Evolutionary conservation across 1,140 invertebrate genomes (phyloP).

Genomic region (Procambarus clarkii): DNA sequence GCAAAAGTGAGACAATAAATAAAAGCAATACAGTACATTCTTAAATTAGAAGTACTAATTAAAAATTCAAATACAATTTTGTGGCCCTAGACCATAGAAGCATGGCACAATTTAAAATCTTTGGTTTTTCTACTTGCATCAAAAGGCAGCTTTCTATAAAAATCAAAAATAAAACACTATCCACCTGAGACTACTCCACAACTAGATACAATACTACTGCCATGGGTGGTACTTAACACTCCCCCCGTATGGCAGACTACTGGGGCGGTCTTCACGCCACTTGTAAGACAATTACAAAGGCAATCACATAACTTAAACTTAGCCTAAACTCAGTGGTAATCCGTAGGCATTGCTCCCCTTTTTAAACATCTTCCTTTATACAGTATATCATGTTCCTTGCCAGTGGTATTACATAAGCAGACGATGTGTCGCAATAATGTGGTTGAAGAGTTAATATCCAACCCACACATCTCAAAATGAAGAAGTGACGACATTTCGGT

Average conservation of each 20-base stretch:
- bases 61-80: conserved; percentile 11
- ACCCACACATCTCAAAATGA: too few species aligned
- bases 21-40: background rate
- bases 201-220: conserved; percentile 49
- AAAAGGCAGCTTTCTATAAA: conserved; percentile 29
- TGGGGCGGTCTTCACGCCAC: conserved; percentile 31
- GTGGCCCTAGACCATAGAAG: background rate
- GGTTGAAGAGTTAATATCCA: background rate
- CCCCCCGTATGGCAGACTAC: conserved; percentile 30
- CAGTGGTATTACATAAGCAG: background rate
- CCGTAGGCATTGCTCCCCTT: background rate
- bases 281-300: conserved; percentile 47
- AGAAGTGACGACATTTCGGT: too few species aligned
- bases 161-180: conserved; percentile 38
- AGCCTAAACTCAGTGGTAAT: conserved; percentile 17
- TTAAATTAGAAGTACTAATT: background rate
- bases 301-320: conserved; percentile 11
- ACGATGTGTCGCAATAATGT: too few species aligned
- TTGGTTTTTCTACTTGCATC: conserved; percentile 59
- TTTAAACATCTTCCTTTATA: background rate
- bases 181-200: conserved; percentile 48
- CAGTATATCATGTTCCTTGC: background rate
- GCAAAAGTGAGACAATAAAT: background rate
- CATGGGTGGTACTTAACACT: conserved; percentile 2
- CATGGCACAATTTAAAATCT: conserved; percentile 52